Percentiles rank a stretch among this genome's conserved stretches.
Evolutionary conservation across 2,797 vertebrate species (phyloP).

Genomic region (Sebastes minor): DNA sequence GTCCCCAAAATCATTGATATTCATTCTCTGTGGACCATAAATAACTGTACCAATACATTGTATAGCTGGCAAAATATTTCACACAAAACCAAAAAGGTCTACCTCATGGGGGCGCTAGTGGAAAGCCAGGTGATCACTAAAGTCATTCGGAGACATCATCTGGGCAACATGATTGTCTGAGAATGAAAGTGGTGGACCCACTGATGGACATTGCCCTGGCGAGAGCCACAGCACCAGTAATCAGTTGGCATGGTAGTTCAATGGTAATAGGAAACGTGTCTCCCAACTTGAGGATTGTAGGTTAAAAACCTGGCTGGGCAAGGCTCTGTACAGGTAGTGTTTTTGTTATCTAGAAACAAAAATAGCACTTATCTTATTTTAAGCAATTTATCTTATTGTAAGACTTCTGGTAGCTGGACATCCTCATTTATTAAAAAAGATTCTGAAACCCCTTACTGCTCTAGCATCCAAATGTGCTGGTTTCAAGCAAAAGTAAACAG

Average conservation of each 20-base stretch:
- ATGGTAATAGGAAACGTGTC: neutral
- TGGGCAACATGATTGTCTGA: neutral
- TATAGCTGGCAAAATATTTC: neutral
- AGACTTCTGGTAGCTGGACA: neutral
- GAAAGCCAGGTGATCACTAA: neutral
- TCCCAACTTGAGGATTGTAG: neutral
- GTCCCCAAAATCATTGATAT: neutral
- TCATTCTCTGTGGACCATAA: neutral
- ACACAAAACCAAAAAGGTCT: neutral
- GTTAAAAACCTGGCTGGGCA: neutral
- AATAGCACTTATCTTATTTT: neutral
- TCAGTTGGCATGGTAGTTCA: neutral
- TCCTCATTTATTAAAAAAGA: neutral
- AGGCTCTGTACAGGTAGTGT: neutral
- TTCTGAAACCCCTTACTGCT: neutral
- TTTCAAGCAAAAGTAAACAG: neutral
- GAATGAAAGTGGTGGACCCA: neutral
- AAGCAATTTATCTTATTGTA: neutral
- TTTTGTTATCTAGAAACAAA: neutral
- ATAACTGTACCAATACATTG: neutral
- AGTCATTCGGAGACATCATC: neutral
- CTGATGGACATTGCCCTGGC: neutral
- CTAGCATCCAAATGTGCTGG: neutral
- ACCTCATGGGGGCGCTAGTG: neutral
- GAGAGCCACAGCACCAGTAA: neutral